phyloP scores from a whole-genome alignment of 2,888 invertebrate species.

The Stenchaetothrips biformis region DNA sequence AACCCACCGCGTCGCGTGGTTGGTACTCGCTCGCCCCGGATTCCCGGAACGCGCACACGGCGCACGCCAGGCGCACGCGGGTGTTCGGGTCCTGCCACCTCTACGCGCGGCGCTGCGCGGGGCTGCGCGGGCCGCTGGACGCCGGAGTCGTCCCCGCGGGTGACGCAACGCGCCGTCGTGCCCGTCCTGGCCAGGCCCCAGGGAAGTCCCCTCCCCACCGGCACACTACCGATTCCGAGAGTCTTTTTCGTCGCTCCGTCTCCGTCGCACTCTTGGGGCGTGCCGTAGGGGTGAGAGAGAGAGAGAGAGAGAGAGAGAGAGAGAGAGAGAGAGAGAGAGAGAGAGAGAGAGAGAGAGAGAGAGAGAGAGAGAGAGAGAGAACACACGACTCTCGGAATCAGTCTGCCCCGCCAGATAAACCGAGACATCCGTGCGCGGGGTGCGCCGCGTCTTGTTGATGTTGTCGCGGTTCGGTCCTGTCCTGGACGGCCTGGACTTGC shows the following conservation, averaged over 20 bases:
- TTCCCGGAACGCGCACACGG: no score
- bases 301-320: neutral
- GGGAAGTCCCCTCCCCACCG: constrained; percentile 32
- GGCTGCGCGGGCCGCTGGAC: constrained; percentile 28
- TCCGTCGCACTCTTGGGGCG: constrained; percentile 19
- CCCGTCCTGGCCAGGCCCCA: constrained; percentile 35
- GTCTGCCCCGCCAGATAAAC: no score
- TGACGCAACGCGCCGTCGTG: constrained; percentile 36
- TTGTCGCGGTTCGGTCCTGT: no score
- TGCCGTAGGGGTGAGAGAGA: neutral
- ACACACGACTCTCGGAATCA: neutral
- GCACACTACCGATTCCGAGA: no score
- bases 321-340: neutral
- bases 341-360: neutral
- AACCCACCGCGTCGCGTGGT: neutral
- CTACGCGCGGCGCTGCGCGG: constrained; percentile 28
- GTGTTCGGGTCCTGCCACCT: neutral
- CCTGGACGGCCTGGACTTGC: no score
- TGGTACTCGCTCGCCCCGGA: constrained; percentile 32
- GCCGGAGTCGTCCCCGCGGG: constrained; percentile 33
- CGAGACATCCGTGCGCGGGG: no score
- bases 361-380: neutral
- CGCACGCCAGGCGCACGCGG: no score
- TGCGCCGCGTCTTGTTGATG: no score
- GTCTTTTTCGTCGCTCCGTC: neutral